These are phyloP conservation scores for Caenorhabditis elegans DNA, from an alignment of 1,140 invertebrate species.

Conservation along the genomic window DNA sequence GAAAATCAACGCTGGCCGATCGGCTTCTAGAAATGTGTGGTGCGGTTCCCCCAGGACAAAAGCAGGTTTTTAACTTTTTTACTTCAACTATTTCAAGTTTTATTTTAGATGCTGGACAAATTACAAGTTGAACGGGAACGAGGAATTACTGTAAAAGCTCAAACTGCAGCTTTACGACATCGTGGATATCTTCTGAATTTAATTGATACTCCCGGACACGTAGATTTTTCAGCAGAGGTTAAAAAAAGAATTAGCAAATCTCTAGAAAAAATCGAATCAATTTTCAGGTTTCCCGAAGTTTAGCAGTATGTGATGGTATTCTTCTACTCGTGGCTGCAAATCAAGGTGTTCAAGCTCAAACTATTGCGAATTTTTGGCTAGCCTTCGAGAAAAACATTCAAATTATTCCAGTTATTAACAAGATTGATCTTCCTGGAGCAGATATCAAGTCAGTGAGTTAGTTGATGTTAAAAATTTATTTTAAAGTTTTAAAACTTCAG, in stretches of 20 bases:
- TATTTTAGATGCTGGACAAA: slow-evolving; percentile 80
- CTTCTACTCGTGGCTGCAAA: slow-evolving; percentile 93
- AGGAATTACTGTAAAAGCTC: slow-evolving; percentile 97
- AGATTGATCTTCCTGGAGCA: slow-evolving; percentile 81
- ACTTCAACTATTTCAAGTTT: background rate
- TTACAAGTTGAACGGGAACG: slow-evolving; percentile 83
- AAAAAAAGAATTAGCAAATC: background rate
- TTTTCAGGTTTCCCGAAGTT: slow-evolving; percentile 74
- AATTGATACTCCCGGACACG: slow-evolving; percentile 97
- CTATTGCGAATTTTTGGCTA: slow-evolving; percentile 91
- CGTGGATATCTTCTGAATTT: slow-evolving; percentile 84
- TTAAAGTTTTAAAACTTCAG: too few species aligned
- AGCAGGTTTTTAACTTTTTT: slow-evolving; percentile 62
- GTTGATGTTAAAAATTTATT: background rate
- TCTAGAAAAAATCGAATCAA: background rate
- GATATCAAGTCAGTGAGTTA: slow-evolving; percentile 51
- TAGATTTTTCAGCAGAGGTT: slow-evolving; percentile 90
- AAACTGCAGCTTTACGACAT: slow-evolving; percentile 87
- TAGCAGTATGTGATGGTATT: slow-evolving; percentile 90
- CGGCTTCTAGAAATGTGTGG: slow-evolving; percentile 81
- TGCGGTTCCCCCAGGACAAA: slow-evolving; percentile 54
- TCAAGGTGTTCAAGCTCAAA: slow-evolving; percentile 88
- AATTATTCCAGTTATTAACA: slow-evolving; percentile 92
- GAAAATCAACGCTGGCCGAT: slow-evolving; percentile 92
- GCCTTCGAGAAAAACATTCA: slow-evolving; percentile 80